These are phyloP conservation scores for Pseudonaja textilis DNA, from an alignment of 2,113 vertebrate genomes.

Conservation along the genomic window DNA sequence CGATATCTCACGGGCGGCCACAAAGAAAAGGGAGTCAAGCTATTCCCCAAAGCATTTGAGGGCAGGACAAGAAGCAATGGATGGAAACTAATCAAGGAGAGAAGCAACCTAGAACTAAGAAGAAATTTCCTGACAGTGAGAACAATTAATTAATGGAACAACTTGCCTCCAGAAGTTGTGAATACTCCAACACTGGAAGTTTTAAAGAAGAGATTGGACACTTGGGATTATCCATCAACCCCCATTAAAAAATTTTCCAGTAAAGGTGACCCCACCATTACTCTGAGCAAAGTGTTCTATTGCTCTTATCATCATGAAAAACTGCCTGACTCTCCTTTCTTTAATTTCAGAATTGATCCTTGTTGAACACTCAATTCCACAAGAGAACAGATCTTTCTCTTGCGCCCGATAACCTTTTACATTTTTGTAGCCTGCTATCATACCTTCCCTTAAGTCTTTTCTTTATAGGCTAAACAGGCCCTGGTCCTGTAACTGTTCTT, in stretches of 20 bases:
- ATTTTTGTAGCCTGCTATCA: not conserved
- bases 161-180: no score
- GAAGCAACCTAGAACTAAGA: no score
- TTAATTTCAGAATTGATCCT: not conserved
- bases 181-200: no score
- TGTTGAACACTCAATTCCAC: not conserved
- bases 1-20: no score
- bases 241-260: not conserved
- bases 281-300: not conserved
- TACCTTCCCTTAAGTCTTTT: not conserved
- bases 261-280: not conserved
- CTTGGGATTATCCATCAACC: not conserved
- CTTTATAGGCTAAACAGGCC: not conserved
- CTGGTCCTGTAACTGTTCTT: not conserved
- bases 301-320: not conserved
- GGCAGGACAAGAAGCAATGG: no score
- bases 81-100: no score
- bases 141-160: no score
- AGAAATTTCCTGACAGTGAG: no score
- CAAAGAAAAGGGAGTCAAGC: no score
- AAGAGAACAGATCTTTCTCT: not conserved
- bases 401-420: not conserved
- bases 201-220: no score
- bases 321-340: not conserved
- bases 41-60: no score